phyloP scores from a whole-genome alignment of 53 echinoderm and acorn worm species.

The Holothuria leucospilota region DNA sequence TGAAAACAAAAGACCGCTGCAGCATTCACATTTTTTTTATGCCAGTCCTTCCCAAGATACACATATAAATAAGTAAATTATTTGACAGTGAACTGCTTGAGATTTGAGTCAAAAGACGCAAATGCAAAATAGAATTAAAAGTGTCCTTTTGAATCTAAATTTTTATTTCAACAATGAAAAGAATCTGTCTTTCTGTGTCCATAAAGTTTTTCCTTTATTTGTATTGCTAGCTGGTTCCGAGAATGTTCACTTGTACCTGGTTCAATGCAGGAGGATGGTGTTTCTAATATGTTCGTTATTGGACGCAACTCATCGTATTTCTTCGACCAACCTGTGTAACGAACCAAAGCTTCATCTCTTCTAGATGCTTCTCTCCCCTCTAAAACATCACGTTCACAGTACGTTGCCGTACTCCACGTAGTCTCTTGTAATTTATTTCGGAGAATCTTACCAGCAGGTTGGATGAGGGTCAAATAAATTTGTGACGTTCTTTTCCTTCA shows the following conservation, averaged over 20 bases:
- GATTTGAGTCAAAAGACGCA: background rate
- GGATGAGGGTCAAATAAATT: too few relatives aligned
- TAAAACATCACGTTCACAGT: too few relatives aligned
- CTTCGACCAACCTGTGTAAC: too few relatives aligned
- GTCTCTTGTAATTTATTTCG: too few relatives aligned
- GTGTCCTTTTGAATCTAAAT: background rate
- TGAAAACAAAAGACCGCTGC: background rate
- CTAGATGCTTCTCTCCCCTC: too few relatives aligned
- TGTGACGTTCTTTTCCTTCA: too few relatives aligned
- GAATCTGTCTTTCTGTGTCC: slow-evolving; percentile 1
- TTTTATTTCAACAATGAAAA: background rate
- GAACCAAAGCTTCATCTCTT: too few relatives aligned
- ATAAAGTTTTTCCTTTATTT: background rate
- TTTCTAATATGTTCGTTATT: too few relatives aligned
- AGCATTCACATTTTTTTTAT: background rate
- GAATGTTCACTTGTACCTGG: background rate
- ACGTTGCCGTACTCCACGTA: too few relatives aligned
- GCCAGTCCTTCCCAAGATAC: slow-evolving; percentile 7
- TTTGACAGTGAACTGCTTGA: background rate
- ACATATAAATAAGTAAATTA: background rate
- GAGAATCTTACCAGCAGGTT: too few relatives aligned
- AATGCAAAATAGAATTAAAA: background rate
- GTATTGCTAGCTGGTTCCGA: background rate
- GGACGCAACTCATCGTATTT: too few relatives aligned
- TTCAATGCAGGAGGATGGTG: too few relatives aligned